A percentile compares a stretch with the other conserved stretches of the same genome.
Evolutionary conservation across 1,140 invertebrate genomes (phyloP).

Genomic region (Drosophila rufa): DNA sequence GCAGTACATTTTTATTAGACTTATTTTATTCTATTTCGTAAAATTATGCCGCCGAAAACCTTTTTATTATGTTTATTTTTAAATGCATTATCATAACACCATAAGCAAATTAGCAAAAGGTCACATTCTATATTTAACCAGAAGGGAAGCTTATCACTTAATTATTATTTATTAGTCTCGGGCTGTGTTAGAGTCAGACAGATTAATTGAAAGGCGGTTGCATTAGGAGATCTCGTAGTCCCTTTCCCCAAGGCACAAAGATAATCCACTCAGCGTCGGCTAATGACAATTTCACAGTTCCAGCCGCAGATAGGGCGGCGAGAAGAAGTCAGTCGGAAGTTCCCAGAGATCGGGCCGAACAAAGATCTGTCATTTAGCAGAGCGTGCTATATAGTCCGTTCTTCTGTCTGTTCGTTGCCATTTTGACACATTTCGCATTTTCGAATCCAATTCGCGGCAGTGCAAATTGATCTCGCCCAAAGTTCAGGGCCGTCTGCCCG

Average conservation of each 20-base stretch:
- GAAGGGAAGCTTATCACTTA: not conserved
- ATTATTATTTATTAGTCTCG: not conserved
- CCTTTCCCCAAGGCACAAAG: conserved; percentile 6
- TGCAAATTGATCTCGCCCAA: conserved; percentile 75
- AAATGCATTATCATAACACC: no score
- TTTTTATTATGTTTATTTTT: no score
- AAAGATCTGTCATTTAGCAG: conserved; percentile 65
- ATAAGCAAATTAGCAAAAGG: not conserved
- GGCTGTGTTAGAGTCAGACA: not conserved
- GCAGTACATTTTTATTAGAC: no score
- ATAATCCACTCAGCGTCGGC: conserved; percentile 11
- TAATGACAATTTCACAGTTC: conserved; percentile 7
- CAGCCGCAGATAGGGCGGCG: not conserved
- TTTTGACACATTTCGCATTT: conserved; percentile 72
- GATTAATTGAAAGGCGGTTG: not conserved
- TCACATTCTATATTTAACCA: not conserved
- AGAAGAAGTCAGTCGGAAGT: not conserved
- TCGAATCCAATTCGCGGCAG: conserved; percentile 65
- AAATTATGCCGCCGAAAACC: no score
- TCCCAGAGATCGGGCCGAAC: conserved; percentile 29
- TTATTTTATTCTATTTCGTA: no score
- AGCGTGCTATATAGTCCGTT: not conserved
- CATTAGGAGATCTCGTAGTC: not conserved
- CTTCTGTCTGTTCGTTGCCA: conserved; percentile 4
- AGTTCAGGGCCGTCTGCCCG: conserved; percentile 66